Conservation (phyloP, 2,113 vertebrate species). For the Tachycineta bicolor region DNA sequence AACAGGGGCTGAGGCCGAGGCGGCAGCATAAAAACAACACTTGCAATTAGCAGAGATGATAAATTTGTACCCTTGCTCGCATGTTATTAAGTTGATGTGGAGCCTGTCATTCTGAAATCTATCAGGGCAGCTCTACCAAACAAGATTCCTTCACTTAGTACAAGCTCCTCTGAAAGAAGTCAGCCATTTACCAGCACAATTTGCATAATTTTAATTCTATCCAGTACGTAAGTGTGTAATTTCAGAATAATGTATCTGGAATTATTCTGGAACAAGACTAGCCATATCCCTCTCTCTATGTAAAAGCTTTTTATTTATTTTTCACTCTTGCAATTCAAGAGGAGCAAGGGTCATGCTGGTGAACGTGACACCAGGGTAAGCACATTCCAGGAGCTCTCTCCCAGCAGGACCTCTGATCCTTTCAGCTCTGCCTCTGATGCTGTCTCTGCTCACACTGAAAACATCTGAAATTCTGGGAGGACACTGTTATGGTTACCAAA, state of each 20-base stretch:
- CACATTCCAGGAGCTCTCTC: background rate
- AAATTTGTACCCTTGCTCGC: constrained; percentile 8
- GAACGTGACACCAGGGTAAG: background rate
- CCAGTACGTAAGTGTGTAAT: background rate
- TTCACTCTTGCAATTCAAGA: background rate
- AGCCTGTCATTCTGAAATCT: constrained; percentile 32
- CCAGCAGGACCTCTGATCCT: constrained; percentile 4
- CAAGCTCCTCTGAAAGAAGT: constrained; percentile 5
- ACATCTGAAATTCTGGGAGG: background rate
- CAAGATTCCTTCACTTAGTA: background rate
- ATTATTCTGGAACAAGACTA: background rate
- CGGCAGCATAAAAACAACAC: constrained; percentile 47
- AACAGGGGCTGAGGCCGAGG: background rate
- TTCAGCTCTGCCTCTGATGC: background rate
- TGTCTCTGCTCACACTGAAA: background rate
- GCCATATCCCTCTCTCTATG: background rate
- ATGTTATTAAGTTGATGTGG: background rate
- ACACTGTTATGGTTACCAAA: background rate
- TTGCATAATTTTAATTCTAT: background rate
- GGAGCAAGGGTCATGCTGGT: background rate
- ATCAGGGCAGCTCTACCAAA: constrained; percentile 17
- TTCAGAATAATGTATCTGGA: background rate
- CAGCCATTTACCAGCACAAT: background rate
- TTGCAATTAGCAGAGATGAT: constrained; percentile 38
- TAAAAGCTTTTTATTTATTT: background rate